These are phyloP conservation scores for Copidosoma floridanum DNA, from an alignment of 1,140 invertebrate species.

Conservation along the genomic window DNA sequence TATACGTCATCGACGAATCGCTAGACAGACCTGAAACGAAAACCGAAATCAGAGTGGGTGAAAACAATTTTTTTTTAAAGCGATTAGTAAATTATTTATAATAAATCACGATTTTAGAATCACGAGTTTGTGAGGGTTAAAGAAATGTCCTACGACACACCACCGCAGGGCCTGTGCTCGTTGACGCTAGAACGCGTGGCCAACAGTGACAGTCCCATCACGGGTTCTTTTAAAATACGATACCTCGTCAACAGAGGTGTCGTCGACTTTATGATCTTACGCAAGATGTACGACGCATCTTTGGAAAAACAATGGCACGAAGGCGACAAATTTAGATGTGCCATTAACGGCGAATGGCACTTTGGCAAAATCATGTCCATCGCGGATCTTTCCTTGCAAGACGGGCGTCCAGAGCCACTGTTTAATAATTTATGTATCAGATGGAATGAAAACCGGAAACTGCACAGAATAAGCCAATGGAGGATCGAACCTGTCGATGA, in stretches of 20 bases:
- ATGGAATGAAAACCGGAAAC: conserved; percentile 93
- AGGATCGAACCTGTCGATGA: conserved; percentile 88
- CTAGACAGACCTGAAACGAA: conserved; percentile 75
- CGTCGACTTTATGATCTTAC: conserved; percentile 92
- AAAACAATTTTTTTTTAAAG: conserved; percentile 7
- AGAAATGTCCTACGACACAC: conserved; percentile 89
- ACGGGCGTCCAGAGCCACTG: conserved; percentile 70
- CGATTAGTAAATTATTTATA: background rate
- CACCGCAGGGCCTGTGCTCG: conserved; percentile 84
- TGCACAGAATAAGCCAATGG: conserved; percentile 91
- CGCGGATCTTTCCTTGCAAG: conserved; percentile 60
- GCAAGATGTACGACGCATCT: conserved; percentile 84
- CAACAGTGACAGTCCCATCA: conserved; percentile 66
- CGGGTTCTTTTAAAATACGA: conserved; percentile 77
- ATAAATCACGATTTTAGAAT: conserved; percentile 59
- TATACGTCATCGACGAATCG: conserved; percentile 73
- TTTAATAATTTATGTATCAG: conserved; percentile 85
- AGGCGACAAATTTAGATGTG: conserved; percentile 82
- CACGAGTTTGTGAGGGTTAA: conserved; percentile 89
- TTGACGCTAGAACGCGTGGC: conserved; percentile 80
- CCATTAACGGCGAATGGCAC: conserved; percentile 97
- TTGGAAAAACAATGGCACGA: conserved; percentile 77
- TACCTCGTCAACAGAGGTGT: conserved; percentile 98
- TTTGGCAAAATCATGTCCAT: conserved; percentile 76
- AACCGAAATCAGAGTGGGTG: conserved; percentile 59